Evolutionary conservation across 2,113 vertebrate genomes (phyloP).

Genomic region (Raphicerus campestris): DNA sequence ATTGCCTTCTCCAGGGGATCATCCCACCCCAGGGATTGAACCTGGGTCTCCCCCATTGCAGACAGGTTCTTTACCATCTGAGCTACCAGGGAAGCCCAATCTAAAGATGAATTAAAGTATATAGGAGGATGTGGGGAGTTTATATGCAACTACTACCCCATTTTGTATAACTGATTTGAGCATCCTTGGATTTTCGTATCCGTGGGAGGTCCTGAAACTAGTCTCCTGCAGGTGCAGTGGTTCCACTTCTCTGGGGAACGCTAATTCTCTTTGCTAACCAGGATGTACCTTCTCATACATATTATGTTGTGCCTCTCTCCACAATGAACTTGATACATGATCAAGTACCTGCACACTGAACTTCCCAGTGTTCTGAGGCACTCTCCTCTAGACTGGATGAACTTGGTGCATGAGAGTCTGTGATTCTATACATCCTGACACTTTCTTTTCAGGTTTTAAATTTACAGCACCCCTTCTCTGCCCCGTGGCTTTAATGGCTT

Average conservation of each 20-base stretch:
- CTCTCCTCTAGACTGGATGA: background rate
- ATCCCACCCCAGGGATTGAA: background rate
- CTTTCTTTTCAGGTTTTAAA: background rate
- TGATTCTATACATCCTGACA: background rate
- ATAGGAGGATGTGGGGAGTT: background rate
- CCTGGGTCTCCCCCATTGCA: rapidly evolving
- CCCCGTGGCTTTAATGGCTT: background rate
- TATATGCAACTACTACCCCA: background rate
- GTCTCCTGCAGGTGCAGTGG: background rate
- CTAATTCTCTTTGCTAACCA: background rate
- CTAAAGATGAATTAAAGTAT: background rate
- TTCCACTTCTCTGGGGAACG: background rate
- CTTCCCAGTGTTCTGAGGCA: background rate
- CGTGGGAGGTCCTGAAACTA: background rate
- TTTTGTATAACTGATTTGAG: background rate
- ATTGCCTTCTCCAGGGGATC: background rate
- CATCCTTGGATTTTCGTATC: background rate
- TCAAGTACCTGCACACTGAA: background rate
- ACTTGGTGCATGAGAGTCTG: background rate
- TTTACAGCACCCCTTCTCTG: background rate
- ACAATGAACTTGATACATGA: background rate
- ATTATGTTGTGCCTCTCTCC: background rate
- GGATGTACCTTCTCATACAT: background rate
- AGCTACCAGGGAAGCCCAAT: background rate
- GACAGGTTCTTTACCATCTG: background rate